Evolutionary conservation across 1,140 invertebrate species (phyloP).

Genomic region (Megathymus violae): DNA sequence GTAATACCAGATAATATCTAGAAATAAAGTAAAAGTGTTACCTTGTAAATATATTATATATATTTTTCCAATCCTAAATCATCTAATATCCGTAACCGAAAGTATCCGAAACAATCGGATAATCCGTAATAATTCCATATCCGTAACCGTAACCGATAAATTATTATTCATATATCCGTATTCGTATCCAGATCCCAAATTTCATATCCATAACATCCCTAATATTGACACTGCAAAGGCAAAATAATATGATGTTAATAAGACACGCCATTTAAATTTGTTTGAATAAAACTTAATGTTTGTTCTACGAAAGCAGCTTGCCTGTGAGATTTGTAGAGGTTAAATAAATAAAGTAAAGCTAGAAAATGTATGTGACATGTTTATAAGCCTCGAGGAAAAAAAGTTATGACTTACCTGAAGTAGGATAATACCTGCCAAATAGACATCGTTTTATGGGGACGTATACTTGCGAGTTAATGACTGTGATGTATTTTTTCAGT

Average conservation of each 20-base stretch:
- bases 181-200: too few species aligned
- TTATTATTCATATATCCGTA: too few species aligned
- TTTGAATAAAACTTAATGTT: neutral
- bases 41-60: too few species aligned
- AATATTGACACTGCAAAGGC: too few species aligned
- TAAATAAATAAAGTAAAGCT: neutral
- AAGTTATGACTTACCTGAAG: constrained; percentile 87
- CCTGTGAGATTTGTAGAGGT: neutral
- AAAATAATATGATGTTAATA: neutral
- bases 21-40: too few species aligned
- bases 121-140: too few species aligned
- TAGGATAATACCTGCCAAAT: constrained; percentile 91
- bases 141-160: too few species aligned
- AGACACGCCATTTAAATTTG: neutral
- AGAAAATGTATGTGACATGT: neutral
- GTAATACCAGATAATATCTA: too few species aligned
- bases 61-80: too few species aligned
- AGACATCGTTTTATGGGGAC: constrained; percentile 89
- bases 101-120: too few species aligned
- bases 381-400: constrained; percentile 25
- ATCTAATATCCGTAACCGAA: too few species aligned
- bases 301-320: neutral
- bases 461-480: constrained; percentile 88
- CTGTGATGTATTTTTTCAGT: constrained; percentile 87
- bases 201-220: too few species aligned